Percentiles rank a stretch among this genome's conserved stretches.
Conservation (phyloP, 2,888 invertebrate species). For the Ptychoptera albimana region DNA sequence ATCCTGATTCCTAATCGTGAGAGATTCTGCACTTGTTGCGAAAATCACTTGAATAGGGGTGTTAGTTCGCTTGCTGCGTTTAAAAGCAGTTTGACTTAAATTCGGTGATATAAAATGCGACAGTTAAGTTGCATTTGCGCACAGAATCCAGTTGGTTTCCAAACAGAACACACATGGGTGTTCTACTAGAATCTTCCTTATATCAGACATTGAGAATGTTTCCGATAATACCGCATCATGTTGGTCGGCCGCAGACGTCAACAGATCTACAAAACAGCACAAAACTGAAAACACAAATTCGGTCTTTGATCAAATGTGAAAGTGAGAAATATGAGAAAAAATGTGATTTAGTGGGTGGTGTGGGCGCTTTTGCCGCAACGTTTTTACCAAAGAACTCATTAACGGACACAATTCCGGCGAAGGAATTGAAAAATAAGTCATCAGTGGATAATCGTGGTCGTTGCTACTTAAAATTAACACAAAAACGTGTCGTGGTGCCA, state of each 20-base stretch:
- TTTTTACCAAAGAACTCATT: conserved; percentile 9
- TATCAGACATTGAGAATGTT: conserved; percentile 8
- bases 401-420: conserved; percentile 6
- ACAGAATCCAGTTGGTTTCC: conserved; percentile 6
- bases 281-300: conserved; percentile 1
- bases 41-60: not conserved
- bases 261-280: not conserved
- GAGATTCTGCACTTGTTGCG: conserved; percentile 29
- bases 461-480: not conserved
- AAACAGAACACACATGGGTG: conserved; percentile 1
- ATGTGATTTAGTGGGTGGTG: not conserved
- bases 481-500: conserved; percentile 1
- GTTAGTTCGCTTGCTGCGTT: not conserved
- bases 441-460: not conserved
- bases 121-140: not conserved
- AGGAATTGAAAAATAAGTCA: conserved; percentile 8
- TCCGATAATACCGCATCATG: conserved; percentile 9
- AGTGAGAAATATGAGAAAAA: conserved; percentile 6
- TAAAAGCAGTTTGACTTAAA: not conserved
- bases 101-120: not conserved
- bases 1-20: conserved; percentile 19
- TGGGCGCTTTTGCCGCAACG: conserved; percentile 9
- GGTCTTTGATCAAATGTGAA: conserved; percentile 2
- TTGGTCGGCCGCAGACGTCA: not conserved
- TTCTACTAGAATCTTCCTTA: not conserved